Percentiles rank a stretch among this genome's conserved stretches.
Conservation (phyloP, 2,888 invertebrate species). For the Archips xylosteana region DNA sequence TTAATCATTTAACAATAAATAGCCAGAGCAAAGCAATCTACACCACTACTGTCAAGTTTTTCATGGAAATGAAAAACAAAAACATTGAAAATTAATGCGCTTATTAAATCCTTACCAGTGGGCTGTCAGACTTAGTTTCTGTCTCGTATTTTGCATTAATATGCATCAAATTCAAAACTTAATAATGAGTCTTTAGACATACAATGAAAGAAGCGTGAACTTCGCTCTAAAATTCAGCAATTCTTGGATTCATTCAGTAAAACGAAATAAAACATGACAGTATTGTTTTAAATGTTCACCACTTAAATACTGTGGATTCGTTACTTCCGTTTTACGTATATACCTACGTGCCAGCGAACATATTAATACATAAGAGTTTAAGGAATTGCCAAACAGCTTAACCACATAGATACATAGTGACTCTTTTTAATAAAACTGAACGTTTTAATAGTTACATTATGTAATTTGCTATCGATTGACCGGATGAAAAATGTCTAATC, state of each 20-base stretch:
- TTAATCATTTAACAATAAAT: no score
- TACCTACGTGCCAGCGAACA: no score
- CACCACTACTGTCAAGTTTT: no score
- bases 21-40: no score
- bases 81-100: no score
- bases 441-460: background rate
- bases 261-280: background rate
- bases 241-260: background rate
- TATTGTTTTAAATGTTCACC: background rate
- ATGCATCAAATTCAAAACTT: background rate
- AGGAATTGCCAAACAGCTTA: background rate
- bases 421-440: background rate
- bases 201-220: background rate
- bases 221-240: background rate
- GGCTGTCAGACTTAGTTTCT: no score
- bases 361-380: no score
- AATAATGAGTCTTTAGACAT: background rate
- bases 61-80: no score
- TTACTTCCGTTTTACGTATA: no score
- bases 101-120: no score
- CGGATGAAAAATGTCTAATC: conserved; percentile 14
- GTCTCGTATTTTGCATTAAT: no score
- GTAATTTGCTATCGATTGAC: conserved; percentile 19
- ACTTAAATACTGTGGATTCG: no score
- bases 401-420: background rate